These are phyloP conservation scores for Cyanistes caeruleus DNA, from an alignment of 2,113 vertebrate genomes.

Conservation along the genomic window DNA sequence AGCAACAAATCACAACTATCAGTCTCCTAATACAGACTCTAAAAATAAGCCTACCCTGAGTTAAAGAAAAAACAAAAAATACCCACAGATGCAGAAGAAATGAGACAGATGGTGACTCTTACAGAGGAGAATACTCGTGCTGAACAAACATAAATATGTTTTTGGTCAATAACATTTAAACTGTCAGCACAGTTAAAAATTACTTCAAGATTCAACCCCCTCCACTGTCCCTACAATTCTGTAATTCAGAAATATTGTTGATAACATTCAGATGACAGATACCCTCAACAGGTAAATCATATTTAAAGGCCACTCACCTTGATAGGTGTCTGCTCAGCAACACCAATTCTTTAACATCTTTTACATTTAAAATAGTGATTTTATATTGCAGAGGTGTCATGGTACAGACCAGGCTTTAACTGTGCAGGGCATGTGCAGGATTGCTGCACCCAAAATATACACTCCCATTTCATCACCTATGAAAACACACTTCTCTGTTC, in stretches of 20 bases:
- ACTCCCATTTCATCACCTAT: neutral
- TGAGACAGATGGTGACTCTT: conserved; percentile 11
- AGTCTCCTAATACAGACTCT: neutral
- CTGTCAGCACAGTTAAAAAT: neutral
- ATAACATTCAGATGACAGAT: neutral
- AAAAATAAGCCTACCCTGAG: neutral
- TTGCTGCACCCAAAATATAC: neutral
- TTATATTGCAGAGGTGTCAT: neutral
- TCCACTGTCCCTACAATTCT: neutral
- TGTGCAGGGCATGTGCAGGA: neutral
- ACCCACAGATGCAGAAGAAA: neutral
- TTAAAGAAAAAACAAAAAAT: neutral
- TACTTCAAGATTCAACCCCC: neutral
- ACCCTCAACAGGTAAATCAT: neutral
- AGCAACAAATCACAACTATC: neutral
- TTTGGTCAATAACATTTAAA: conserved; percentile 30
- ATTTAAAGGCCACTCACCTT: neutral
- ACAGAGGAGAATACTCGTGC: neutral
- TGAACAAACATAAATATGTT: conserved; percentile 5
- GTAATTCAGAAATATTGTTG: neutral
- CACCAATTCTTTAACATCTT: neutral
- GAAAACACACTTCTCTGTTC: neutral
- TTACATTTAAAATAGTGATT: neutral
- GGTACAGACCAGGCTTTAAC: neutral
- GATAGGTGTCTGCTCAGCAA: neutral